These are phyloP conservation scores for Crocallis elinguaria DNA, from an alignment of 2,888 invertebrate genomes.

Conservation along the genomic window DNA sequence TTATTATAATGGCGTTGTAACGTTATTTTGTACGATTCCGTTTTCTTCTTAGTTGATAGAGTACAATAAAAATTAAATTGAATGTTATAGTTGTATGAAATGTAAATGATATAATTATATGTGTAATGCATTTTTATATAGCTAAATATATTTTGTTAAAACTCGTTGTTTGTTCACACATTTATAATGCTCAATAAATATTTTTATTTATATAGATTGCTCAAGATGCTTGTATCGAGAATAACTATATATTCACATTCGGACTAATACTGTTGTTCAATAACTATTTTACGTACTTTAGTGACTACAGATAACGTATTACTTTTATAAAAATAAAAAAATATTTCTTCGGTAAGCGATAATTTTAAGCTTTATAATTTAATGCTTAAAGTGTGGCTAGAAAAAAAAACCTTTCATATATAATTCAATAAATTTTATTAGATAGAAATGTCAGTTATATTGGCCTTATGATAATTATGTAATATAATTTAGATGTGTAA, in stretches of 20 bases:
- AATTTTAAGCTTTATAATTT: slow-evolving; percentile 6
- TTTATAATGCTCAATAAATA: slow-evolving; percentile 3
- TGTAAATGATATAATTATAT: not conserved
- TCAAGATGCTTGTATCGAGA: slow-evolving; percentile 28
- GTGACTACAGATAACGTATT: slow-evolving; percentile 20
- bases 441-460: slow-evolving; percentile 35
- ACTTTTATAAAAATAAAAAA: slow-evolving; percentile 26
- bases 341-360: not conserved
- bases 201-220: slow-evolving; percentile 29
- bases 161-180: not conserved
- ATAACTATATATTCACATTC: slow-evolving; percentile 13
- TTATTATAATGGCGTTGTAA: not conserved
- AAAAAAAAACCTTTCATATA: not conserved
- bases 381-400: slow-evolving; percentile 15
- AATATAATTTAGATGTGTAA: slow-evolving; percentile 30
- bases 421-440: slow-evolving; percentile 15
- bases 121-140: not conserved
- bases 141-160: not conserved
- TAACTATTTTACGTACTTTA: slow-evolving; percentile 25
- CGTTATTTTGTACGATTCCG: not conserved
- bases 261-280: slow-evolving; percentile 3
- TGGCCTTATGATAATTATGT: slow-evolving; percentile 48
- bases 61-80: not conserved
- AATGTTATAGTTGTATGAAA: not conserved
- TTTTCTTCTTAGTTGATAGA: not conserved